A percentile compares a stretch with the other conserved stretches of the same genome.
Conservation (phyloP, 2,888 invertebrate genomes). For the Pammene fasciana region DNA sequence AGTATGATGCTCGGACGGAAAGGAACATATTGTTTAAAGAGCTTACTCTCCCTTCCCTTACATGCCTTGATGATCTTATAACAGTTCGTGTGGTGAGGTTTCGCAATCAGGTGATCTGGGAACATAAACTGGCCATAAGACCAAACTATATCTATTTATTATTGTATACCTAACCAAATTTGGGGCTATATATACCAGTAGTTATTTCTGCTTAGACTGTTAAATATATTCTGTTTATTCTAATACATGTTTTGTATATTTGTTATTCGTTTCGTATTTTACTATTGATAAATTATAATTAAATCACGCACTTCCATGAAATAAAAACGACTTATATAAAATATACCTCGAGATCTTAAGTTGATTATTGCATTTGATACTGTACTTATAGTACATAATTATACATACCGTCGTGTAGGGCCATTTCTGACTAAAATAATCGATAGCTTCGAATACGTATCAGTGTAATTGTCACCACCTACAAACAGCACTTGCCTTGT, state of each 20-base stretch:
- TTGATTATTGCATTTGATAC: constrained; percentile 60
- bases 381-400: constrained; percentile 44
- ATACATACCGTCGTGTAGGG: constrained; percentile 49
- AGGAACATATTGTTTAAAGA: too few species aligned
- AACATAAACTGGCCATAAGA: not conserved
- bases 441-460: too few species aligned
- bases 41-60: too few species aligned
- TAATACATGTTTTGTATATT: constrained; percentile 26
- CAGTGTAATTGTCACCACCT: too few species aligned
- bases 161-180: constrained; percentile 1
- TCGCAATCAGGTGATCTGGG: not conserved
- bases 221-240: constrained; percentile 4
- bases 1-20: too few species aligned
- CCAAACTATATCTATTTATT: constrained; percentile 15
- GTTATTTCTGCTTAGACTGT: constrained; percentile 4
- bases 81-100: not conserved
- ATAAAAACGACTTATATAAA: constrained; percentile 45
- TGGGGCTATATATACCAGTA: not conserved
- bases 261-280: constrained; percentile 35
- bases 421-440: not conserved
- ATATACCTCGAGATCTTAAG: constrained; percentile 52
- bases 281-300: constrained; percentile 23
- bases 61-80: not conserved
- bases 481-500: too few species aligned
- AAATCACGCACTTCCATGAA: constrained; percentile 46